Base-by-base conservation (phyloP, 2,797 vertebrate genomes). In the Lagodon rhomboides region DNA sequence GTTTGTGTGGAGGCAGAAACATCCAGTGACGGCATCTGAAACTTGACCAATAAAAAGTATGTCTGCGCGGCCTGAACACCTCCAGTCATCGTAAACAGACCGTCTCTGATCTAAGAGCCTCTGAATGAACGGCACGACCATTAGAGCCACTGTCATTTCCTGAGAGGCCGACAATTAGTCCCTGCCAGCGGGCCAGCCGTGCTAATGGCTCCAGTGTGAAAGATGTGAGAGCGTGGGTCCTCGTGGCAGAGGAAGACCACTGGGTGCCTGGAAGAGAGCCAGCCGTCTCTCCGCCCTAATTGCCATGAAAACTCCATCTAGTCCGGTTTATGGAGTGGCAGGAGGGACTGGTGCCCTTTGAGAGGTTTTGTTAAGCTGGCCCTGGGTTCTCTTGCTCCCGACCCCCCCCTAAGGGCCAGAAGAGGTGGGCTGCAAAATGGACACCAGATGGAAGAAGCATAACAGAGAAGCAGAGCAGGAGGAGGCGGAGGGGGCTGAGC, bases 181-280 rank as follows among this genome's bases (percentile, higher is more conserved):
- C n/a, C 23, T 47, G 85, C 86, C 88, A 84, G 79, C 65, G 23
- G 90, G 73, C 63, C 47, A 16, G 58, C 79, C 23, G 30, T 58
- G 81, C 85, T 93, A 94, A 95, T 94, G 88, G 88, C 73, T 91
- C 77, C 89, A 79, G 80, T 73, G 80, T 86, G 83, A 91, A 91
- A 91, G 91, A 92, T 91, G 91, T 89, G 71, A 89, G 87, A 63
- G 85, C 63, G 13, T 56, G 13, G 74, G 59, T 75, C 68, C 50
- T 49, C 22, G 72, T 51, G 82, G 85, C 70, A 65, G 80, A 85
- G 86, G 70, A 91, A 87, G 90, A 82, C 74, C 92, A 90, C 92
- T 91, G 87, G 92, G 92, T 75, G 85, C 80, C 85, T 90, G 88
- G 89, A 93, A 93, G 88, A 85, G 79, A 88, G 90, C 85, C 89